Base-by-base conservation (phyloP, 2,888 invertebrate genomes). In the Cheilosia pagana region DNA sequence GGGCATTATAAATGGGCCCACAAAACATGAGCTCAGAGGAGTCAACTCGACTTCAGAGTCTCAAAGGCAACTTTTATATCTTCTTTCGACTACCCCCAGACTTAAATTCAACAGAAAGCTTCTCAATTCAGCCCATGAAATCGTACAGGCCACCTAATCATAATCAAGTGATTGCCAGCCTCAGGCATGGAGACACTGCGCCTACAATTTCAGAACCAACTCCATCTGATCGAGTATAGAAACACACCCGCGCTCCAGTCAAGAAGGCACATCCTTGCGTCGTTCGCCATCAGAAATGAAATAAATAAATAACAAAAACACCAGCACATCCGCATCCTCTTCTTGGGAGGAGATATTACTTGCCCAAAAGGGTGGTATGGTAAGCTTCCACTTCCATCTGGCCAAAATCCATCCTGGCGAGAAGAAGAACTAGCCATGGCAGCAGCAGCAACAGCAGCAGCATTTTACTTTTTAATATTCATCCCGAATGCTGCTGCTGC, bases 401-500 rank as follows among this genome's bases (percentile, higher is more conserved):
- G 35, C 21, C 68, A 31, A 65, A 41, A 65, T 60, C 28, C 70
- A 65, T 70, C 43, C 28, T 53, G 57, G 45, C 35, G 19, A 63
- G 14, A 68, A 62, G 77, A 68, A 68, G 72, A 50, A 72, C 77
- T 76, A 77, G 53, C 65, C 71, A 76, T 65, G 76, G 76, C 62
- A 72, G 68, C 31, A 67, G 53, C 19, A 63, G 53, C 31, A 48
- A 5, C 35, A 52, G 57, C 31, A 67, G 53, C 23, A 55, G 70
- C 67, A 81, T 75, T 85, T 75, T 71, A 75, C 85, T 85, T 85
- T 85, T 85, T 85, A 85, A 86, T 86, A 86, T 86, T 86, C 86
- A 86, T 86, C 86, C 72, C 81, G 63, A 81, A 77, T 63, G 86
- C 75, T 85, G n/a, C 75, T 85, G n/a, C 55, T 19, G 63, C 63